phyloP scores from a whole-genome alignment of 2,797 vertebrate species.

The Schizopygopsis pylzovi region DNA sequence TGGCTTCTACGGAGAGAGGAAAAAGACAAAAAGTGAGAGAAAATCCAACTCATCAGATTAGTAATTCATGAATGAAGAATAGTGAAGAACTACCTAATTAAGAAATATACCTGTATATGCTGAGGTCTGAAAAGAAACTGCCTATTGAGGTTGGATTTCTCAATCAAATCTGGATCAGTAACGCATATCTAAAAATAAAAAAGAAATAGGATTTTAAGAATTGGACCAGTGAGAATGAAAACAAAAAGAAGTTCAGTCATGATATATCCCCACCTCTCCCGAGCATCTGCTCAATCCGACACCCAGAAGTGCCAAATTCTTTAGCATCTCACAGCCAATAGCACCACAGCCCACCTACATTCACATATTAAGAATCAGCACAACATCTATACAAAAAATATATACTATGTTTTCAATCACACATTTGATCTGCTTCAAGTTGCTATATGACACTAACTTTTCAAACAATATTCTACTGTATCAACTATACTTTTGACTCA shows the following conservation, averaged over 20 bases:
- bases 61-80: background rate
- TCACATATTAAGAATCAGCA: background rate
- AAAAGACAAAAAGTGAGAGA: background rate
- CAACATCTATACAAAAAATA: background rate
- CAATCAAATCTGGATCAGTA: constrained; percentile 98
- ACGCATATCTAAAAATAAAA: constrained; percentile 83
- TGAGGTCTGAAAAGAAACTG: constrained; percentile 97
- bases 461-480: background rate
- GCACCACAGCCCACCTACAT: constrained; percentile 95
- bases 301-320: constrained; percentile 96
- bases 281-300: constrained; percentile 83
- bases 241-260: background rate
- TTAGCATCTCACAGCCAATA: constrained; percentile 99
- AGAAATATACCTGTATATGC: constrained; percentile 89
- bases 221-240: background rate
- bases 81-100: background rate
- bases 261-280: constrained; percentile 72
- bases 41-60: background rate
- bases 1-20: constrained; percentile 81
- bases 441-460: background rate
- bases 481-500: constrained; percentile 72
- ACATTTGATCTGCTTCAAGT: background rate
- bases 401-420: background rate
- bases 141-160: constrained; percentile 98
- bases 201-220: constrained; percentile 12